A percentile compares a stretch with the other conserved stretches of the same genome.
These are phyloP conservation scores for Drosophila lowei DNA, from an alignment of 1,140 invertebrate genomes.

Conservation along the genomic window DNA sequence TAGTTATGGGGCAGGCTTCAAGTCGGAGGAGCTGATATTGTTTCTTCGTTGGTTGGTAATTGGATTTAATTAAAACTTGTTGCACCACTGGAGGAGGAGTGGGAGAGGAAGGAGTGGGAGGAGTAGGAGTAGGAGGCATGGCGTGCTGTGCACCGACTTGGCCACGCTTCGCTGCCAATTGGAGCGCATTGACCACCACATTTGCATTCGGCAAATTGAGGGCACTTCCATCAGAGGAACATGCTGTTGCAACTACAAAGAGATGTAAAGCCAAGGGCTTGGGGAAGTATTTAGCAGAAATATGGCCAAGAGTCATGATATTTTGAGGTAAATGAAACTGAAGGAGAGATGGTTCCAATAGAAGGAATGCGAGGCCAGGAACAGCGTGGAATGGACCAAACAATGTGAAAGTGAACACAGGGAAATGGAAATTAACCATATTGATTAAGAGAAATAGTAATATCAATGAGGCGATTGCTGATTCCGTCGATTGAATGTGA, in stretches of 20 bases:
- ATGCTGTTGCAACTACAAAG: slow-evolving; percentile 4
- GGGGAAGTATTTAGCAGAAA: slow-evolving; percentile 8
- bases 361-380: slow-evolving; percentile 7
- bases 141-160: slow-evolving; percentile 59
- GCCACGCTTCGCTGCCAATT: slow-evolving; percentile 61
- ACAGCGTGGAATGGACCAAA: background rate
- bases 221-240: background rate
- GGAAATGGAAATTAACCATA: no score
- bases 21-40: slow-evolving; percentile 8
- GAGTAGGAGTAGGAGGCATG: slow-evolving; percentile 23
- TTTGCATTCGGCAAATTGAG: slow-evolving; percentile 49
- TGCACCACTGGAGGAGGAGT: slow-evolving; percentile 60
- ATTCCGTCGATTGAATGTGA: no score
- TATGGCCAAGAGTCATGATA: slow-evolving; percentile 37
- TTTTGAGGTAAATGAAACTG: no score
- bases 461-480: no score
- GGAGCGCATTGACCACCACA: slow-evolving; percentile 75
- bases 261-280: background rate
- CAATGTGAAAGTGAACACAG: no score
- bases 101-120: no score
- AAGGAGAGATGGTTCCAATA: background rate
- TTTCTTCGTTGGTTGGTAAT: slow-evolving; percentile 43
- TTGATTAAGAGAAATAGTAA: no score
- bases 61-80: slow-evolving; percentile 77
- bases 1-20: background rate